Base-by-base conservation (phyloP, 2,888 invertebrate genomes). In the Malacosoma neustria region DNA sequence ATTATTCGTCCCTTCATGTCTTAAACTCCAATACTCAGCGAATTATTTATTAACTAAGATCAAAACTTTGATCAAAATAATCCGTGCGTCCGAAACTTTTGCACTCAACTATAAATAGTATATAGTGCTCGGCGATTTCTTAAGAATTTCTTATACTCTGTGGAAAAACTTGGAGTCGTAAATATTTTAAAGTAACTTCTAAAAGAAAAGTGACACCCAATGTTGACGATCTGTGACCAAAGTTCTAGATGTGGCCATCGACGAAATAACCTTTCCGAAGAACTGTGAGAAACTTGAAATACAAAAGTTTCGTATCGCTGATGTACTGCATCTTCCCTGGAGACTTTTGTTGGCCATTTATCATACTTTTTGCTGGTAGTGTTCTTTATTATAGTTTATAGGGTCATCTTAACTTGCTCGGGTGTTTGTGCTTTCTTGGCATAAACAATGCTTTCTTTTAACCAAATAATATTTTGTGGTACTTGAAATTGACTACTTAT, bases 161-260 rank as follows among this genome's bases (percentile, higher is more conserved):
- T 41, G 49, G 41, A 42, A 56, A 79, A 79, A 60, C 79, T 72
- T 48, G 42, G 22, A 61, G 67, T 77, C 82, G 80, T 82, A 84
- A 84, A 85, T 85, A 85, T 84, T 84, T 84, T 84, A 84, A 81
- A 84, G 80, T 75, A 69, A 76, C 67, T 76, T 72, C 60, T 56
- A 49, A 63, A 67, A 71, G 65, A 74, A 72, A 79, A 80, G 73
- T 81, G 85, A 80, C 84, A 73, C 61, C 65, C 60, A 67, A 64
- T 70, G 77, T 75, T 82, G 77, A 79, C 76, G 75, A 65, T 66
- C 53, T 54, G 41, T 57, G 46, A 57, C 33, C 58, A 22, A 22
- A 22, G 22, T 22, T 22, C 22, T 9, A 9, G 54, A 67, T 69
- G 67, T 71, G 69, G 73, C 68, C 69, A 71, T 65, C 62, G 66